phyloP scores from a whole-genome alignment of 2,113 vertebrate genomes.

The Tor tambroides region DNA sequence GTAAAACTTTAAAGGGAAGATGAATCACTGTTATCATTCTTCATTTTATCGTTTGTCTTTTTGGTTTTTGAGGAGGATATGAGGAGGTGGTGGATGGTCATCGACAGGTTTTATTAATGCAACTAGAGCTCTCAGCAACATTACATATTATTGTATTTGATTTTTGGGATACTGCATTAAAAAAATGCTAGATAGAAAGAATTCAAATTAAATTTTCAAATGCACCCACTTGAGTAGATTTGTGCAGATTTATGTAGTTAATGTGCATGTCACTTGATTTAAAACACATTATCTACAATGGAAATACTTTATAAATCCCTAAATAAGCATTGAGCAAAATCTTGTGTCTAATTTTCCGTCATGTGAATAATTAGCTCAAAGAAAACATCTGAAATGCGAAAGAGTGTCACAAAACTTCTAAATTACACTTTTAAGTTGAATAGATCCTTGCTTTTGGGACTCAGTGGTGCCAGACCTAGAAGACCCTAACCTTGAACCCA shows the following conservation, averaged over 20 bases:
- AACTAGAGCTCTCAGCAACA: not conserved
- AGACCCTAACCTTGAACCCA: not conserved
- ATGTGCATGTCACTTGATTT: not conserved
- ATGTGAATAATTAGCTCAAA: no score
- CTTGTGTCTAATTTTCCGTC: not conserved
- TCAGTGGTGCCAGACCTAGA: not conserved
- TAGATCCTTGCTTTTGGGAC: not conserved
- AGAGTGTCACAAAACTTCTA: not conserved
- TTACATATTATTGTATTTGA: not conserved
- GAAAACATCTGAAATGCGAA: not conserved
- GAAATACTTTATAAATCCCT: not conserved
- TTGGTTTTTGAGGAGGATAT: not conserved
- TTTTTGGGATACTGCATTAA: not conserved
- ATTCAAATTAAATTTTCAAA: not conserved
- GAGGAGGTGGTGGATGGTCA: not conserved
- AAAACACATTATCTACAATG: not conserved
- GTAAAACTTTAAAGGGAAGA: slow-evolving; percentile 48
- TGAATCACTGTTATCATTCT: not conserved
- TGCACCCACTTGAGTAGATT: not conserved
- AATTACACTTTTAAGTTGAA: not conserved
- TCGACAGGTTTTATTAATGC: not conserved
- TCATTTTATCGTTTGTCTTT: not conserved
- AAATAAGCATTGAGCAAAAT: not conserved
- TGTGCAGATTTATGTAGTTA: not conserved
- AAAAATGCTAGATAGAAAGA: not conserved